A percentile compares a stretch with the other conserved stretches of the same genome.
These are phyloP conservation scores for Brenthis hecate DNA, from an alignment of 2,888 invertebrate genomes.

Conservation along the genomic window DNA sequence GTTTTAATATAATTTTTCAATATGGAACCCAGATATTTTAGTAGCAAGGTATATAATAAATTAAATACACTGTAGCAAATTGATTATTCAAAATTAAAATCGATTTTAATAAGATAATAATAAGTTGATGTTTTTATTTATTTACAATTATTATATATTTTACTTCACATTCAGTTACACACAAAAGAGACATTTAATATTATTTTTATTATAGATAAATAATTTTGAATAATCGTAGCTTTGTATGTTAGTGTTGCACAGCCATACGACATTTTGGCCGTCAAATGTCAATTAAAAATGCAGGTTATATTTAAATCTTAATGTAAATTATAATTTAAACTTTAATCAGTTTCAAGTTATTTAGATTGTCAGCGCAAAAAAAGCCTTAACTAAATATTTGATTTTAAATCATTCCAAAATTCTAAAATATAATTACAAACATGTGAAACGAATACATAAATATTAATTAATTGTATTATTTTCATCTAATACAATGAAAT, in stretches of 20 bases:
- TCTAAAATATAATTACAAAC: too few relatives aligned
- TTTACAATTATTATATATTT: conserved; percentile 8
- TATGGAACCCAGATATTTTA: conserved; percentile 9
- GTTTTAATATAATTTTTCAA: background rate
- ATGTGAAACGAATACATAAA: too few relatives aligned
- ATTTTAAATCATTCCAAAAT: too few relatives aligned
- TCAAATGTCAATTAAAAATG: conserved; percentile 18
- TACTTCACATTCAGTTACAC: conserved; percentile 3
- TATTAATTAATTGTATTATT: too few relatives aligned
- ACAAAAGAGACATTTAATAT: conserved; percentile 6
- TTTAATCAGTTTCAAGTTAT: background rate
- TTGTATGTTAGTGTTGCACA: conserved; percentile 19
- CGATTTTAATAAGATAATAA: conserved; percentile 6
- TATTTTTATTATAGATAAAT: conserved; percentile 12
- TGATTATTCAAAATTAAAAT: conserved; percentile 16
- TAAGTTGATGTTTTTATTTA: conserved; percentile 6
- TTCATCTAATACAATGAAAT: too few relatives aligned
- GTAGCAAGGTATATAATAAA: conserved; percentile 9
- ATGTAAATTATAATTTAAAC: conserved; percentile 6
- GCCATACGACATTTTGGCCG: conserved; percentile 28
- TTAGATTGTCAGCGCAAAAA: too few relatives aligned
- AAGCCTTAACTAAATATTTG: too few relatives aligned
- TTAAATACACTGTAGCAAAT: conserved; percentile 5
- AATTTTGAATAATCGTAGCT: conserved; percentile 18
- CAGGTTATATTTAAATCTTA: conserved; percentile 1